Percentiles rank a stretch among this genome's conserved stretches.
phyloP scores from a whole-genome alignment of 1,140 invertebrate genomes.

The Scaptodrosophila lebanonensis region DNA sequence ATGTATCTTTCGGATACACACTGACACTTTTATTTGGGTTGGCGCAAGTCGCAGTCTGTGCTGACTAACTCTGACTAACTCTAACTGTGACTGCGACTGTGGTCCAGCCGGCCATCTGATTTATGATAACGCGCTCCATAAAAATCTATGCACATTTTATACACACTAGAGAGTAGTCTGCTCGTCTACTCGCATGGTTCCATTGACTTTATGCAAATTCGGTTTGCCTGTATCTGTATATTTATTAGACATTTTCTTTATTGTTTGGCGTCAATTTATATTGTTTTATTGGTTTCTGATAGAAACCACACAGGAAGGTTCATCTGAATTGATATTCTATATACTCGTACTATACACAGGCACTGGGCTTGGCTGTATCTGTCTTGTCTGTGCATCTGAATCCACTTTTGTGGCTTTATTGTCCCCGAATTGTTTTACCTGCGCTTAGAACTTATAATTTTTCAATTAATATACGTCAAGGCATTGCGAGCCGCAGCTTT shows the following conservation, averaged over 20 bases:
- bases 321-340: conserved; percentile 45
- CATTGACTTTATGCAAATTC: conserved; percentile 70
- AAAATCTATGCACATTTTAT: conserved; percentile 43
- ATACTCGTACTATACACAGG: conserved; percentile 9
- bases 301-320: conserved; percentile 54
- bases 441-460: conserved; percentile 53
- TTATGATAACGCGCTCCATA: conserved; percentile 64
- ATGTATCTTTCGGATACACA: conserved; percentile 43
- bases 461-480: conserved; percentile 63
- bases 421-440: conserved; percentile 35
- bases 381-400: conserved; percentile 21
- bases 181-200: conserved; percentile 28
- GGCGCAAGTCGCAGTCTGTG: neutral
- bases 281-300: conserved; percentile 56
- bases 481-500: conserved; percentile 12
- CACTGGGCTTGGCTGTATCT: conserved; percentile 11
- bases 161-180: too few species aligned
- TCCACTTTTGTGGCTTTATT: neutral
- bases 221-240: conserved; percentile 16
- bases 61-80: neutral
- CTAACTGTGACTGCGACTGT: neutral
- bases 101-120: conserved; percentile 30
- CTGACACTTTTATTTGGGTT: conserved; percentile 63
- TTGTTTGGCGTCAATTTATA: conserved; percentile 39
- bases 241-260: conserved; percentile 43